Conservation (phyloP, 2,113 vertebrate species). For the Apeltes quadracus region DNA sequence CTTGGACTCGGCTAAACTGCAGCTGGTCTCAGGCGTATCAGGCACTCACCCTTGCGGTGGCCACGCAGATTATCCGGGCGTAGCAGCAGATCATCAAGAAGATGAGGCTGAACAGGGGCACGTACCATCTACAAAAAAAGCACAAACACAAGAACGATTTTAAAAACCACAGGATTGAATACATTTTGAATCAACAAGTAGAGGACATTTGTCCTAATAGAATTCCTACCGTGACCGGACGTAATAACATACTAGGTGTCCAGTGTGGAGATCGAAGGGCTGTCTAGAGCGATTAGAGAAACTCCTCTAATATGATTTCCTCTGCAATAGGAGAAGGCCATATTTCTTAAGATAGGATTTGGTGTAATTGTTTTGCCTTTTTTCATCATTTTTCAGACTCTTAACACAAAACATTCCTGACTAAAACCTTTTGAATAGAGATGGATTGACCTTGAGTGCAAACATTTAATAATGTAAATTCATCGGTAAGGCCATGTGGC, state of each 20-base stretch:
- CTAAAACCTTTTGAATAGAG: background rate
- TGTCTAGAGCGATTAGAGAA: constrained; percentile 16
- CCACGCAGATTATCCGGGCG: constrained; percentile 84
- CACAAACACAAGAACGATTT: constrained; percentile 25
- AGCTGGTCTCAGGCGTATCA: background rate
- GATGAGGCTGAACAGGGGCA: constrained; percentile 86
- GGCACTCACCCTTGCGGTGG: constrained; percentile 82
- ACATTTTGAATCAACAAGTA: background rate
- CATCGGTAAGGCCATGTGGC: background rate
- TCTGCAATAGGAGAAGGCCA: constrained; percentile 5
- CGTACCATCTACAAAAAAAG: constrained; percentile 77
- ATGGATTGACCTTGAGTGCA: background rate
- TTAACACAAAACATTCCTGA: background rate
- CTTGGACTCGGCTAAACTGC: constrained; percentile 30
- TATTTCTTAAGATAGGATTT: constrained; percentile 2
- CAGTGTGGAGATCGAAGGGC: constrained; percentile 7
- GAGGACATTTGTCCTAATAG: constrained; percentile 9
- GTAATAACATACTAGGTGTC: constrained; percentile 12
- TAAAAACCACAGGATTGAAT: constrained; percentile 9
- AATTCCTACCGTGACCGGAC: background rate
- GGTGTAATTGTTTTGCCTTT: background rate
- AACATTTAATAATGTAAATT: background rate
- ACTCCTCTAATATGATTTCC: constrained; percentile 13
- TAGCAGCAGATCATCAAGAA: constrained; percentile 86
- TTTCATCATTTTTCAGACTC: background rate